These are phyloP conservation scores for Melitaea cinxia DNA, from an alignment of 1,140 invertebrate genomes.

Conservation along the genomic window DNA sequence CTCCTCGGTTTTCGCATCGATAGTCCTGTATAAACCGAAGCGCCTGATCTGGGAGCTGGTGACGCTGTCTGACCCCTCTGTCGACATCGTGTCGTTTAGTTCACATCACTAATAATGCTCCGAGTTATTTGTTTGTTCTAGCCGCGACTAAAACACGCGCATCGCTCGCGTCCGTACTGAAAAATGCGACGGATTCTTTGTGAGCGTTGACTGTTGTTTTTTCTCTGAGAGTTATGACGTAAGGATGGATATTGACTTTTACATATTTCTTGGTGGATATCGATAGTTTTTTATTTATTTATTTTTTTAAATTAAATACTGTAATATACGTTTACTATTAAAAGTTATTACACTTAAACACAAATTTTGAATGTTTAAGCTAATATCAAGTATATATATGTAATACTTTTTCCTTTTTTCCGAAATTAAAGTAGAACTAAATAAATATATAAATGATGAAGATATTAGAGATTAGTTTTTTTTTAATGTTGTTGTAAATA, in stretches of 20 bases:
- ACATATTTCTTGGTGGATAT: constrained; percentile 37
- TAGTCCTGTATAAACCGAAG: constrained; percentile 71
- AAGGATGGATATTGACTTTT: constrained; percentile 47
- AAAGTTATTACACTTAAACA: too few relatives aligned
- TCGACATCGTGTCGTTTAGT: constrained; percentile 55
- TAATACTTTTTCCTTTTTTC: too few relatives aligned
- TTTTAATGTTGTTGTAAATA: too few relatives aligned
- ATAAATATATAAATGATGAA: too few relatives aligned
- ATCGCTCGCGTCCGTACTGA: constrained; percentile 51
- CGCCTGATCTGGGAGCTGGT: constrained; percentile 54
- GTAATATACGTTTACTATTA: too few relatives aligned
- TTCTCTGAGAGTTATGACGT: constrained; percentile 52
- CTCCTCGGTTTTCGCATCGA: constrained; percentile 71
- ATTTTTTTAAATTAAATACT: neutral
- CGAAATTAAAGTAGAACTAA: too few relatives aligned
- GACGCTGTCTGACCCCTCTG: constrained; percentile 53
- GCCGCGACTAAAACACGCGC: constrained; percentile 32
- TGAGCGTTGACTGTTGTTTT: constrained; percentile 55
- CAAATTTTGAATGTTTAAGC: too few relatives aligned
- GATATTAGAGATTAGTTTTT: too few relatives aligned
- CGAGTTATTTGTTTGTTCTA: constrained; percentile 37
- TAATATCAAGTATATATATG: too few relatives aligned
- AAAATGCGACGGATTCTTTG: constrained; percentile 57
- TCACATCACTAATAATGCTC: constrained; percentile 59
- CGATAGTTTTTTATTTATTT: neutral